These are phyloP conservation scores for Colletes latitarsis DNA, from an alignment of 1,140 invertebrate genomes.

Conservation along the genomic window DNA sequence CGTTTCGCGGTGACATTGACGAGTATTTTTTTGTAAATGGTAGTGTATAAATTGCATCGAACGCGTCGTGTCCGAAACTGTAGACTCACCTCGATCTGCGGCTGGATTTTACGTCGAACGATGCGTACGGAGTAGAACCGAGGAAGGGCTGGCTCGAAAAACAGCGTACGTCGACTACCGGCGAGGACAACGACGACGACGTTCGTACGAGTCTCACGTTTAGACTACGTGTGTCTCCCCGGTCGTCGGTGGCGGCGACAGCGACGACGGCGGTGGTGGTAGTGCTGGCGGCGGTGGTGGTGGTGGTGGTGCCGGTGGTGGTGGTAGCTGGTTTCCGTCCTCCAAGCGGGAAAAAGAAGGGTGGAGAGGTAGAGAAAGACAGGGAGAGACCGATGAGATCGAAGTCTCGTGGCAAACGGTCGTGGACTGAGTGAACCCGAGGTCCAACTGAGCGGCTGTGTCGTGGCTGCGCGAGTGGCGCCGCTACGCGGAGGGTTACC, in stretches of 20 bases:
- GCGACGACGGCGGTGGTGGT: not conserved
- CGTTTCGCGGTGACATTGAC: no score
- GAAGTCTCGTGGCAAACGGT: conserved; percentile 79
- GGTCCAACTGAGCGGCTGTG: conserved; percentile 76
- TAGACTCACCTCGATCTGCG: conserved; percentile 11
- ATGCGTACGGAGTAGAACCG: not conserved
- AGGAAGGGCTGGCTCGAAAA: conserved; percentile 20
- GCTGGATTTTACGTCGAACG: not conserved
- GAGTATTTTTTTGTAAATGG: no score
- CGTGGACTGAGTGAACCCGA: conserved; percentile 80
- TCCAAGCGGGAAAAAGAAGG: conserved; percentile 36
- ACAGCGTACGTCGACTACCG: conserved; percentile 31
- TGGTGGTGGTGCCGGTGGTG: conserved; percentile 8
- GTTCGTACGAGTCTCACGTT: conserved; percentile 50
- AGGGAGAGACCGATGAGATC: conserved; percentile 61
- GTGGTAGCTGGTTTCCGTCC: conserved; percentile 31
- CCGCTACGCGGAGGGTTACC: conserved; percentile 61
- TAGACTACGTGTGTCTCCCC: conserved; percentile 46
- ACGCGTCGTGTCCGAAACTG: no score
- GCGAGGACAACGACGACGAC: conserved; percentile 39
- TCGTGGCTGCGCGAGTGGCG: conserved; percentile 73
- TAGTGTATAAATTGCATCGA: not conserved
- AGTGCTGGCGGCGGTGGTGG: not conserved
- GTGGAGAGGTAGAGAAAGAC: conserved; percentile 45
- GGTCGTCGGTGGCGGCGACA: conserved; percentile 32